These are phyloP conservation scores for Eristalinus aeneus DNA, from an alignment of 2,888 invertebrate genomes.

Conservation along the genomic window DNA sequence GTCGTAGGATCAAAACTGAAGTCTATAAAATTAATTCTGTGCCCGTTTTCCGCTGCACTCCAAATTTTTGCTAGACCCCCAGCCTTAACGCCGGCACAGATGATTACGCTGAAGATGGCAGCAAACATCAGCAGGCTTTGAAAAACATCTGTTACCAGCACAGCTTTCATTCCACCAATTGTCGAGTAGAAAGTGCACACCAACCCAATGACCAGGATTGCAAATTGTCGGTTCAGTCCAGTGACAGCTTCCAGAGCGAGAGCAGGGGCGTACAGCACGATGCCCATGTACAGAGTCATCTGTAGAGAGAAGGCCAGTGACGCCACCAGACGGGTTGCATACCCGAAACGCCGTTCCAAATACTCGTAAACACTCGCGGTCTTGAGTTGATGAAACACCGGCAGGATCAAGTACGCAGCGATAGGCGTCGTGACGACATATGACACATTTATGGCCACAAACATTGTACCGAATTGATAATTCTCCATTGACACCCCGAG, in stretches of 20 bases:
- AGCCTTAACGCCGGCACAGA: slow-evolving; percentile 86
- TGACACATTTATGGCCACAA: slow-evolving; percentile 89
- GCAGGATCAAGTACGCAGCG: slow-evolving; percentile 88
- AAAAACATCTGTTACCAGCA: slow-evolving; percentile 92
- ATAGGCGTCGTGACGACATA: slow-evolving; percentile 90
- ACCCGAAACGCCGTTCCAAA: slow-evolving; percentile 92
- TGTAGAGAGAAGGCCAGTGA: slow-evolving; percentile 93
- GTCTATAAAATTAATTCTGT: slow-evolving; percentile 87
- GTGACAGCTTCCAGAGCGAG: slow-evolving; percentile 93
- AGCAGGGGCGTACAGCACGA: slow-evolving; percentile 96
- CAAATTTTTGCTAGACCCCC: slow-evolving; percentile 88
- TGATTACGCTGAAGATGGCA: slow-evolving; percentile 89
- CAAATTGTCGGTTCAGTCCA: slow-evolving; percentile 86
- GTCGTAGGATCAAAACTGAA: slow-evolving; percentile 90
- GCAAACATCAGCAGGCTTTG: slow-evolving; percentile 93
- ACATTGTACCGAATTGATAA: slow-evolving; percentile 91
- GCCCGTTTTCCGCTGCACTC: slow-evolving; percentile 85
- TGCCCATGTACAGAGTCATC: slow-evolving; percentile 94
- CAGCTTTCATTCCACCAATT: slow-evolving; percentile 95
- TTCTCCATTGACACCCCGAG: slow-evolving; percentile 94
- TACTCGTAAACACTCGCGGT: slow-evolving; percentile 96
- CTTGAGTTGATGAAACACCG: slow-evolving; percentile 91
- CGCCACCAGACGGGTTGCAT: slow-evolving; percentile 87
- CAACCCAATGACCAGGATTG: slow-evolving; percentile 85
- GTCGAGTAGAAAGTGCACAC: slow-evolving; percentile 94